These are phyloP conservation scores for Pissodes strobi DNA, from an alignment of 1,140 invertebrate species.

Conservation along the genomic window DNA sequence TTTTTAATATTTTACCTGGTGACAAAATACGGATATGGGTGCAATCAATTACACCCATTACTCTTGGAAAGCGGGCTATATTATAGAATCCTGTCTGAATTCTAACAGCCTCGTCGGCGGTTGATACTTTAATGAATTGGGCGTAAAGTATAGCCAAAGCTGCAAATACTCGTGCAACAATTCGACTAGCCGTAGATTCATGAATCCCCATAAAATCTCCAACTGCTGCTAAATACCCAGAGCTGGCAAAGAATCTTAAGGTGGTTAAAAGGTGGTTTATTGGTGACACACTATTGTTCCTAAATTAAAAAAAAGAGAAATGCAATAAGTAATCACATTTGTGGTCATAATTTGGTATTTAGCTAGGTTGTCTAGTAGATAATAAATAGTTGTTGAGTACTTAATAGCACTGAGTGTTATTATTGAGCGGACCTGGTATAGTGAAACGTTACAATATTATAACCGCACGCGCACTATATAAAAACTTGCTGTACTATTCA, in stretches of 20 bases:
- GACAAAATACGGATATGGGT: neutral
- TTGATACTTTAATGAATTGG: neutral
- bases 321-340: neutral
- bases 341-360: no score
- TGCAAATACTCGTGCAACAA: neutral
- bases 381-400: no score
- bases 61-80: constrained; percentile 1
- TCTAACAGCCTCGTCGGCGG: no score
- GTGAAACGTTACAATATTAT: no score
- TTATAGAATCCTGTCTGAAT: neutral
- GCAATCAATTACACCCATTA: neutral
- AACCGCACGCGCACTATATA: no score
- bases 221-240: neutral
- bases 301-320: neutral
- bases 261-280: neutral
- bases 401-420: no score
- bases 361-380: no score
- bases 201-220: constrained; percentile 1
- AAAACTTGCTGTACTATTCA: no score
- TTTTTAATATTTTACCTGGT: neutral
- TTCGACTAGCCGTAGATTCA: neutral
- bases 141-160: neutral
- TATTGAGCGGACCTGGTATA: no score
- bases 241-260: neutral
- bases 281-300: neutral